Evolutionary conservation across 2,113 vertebrate genomes (phyloP).

Genomic region (Propithecus coquereli): DNA sequence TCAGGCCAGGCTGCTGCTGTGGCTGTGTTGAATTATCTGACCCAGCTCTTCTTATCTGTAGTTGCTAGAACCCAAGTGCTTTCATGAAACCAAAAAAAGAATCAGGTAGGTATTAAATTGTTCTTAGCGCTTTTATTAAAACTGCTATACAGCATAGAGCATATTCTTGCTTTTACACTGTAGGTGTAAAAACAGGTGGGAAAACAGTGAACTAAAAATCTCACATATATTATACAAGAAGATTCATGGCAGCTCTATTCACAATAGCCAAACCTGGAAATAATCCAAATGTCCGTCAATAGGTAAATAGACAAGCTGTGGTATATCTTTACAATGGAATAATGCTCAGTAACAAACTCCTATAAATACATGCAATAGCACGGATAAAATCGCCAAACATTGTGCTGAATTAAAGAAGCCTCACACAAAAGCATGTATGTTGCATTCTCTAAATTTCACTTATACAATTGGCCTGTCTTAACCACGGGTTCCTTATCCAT

Average conservation of each 20-base stretch:
- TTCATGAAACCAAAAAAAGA: background rate
- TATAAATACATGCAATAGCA: background rate
- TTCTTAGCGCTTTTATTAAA: slow-evolving; percentile 19
- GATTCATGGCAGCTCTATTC: background rate
- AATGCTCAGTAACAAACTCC: background rate
- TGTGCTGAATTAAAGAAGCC: background rate
- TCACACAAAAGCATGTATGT: background rate
- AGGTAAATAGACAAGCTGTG: background rate
- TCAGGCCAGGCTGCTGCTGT: background rate
- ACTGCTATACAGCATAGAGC: background rate
- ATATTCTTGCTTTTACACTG: background rate
- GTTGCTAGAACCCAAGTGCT: background rate
- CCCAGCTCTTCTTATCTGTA: background rate
- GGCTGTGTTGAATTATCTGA: background rate
- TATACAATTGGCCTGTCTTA: background rate
- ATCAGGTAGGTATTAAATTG: background rate
- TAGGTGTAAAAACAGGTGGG: background rate
- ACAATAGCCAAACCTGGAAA: background rate
- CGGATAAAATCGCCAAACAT: background rate
- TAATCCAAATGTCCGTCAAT: background rate
- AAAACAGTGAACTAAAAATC: background rate
- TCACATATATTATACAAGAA: background rate
- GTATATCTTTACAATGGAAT: background rate
- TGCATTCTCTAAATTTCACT: background rate
- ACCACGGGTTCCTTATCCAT: background rate